Conservation (phyloP, 2,888 invertebrate species). For the Slavum lentiscoides region DNA sequence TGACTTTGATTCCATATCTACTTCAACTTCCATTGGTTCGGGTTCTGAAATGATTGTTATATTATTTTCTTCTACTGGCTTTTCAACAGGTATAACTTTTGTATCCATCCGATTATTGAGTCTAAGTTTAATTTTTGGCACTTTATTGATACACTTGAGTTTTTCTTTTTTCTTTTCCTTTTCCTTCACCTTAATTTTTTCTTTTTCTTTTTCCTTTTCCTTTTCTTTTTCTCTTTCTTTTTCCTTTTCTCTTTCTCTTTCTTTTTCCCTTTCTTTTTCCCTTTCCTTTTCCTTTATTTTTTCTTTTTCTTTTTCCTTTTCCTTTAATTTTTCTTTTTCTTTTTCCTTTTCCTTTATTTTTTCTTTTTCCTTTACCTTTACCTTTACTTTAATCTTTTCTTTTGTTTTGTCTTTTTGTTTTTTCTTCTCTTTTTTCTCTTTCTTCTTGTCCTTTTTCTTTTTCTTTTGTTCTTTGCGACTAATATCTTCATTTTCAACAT, state of each 20-base stretch:
- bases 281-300: conserved; percentile 18
- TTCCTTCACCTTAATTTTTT: neutral
- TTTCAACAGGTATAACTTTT: conserved; percentile 26
- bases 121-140: conserved; percentile 48
- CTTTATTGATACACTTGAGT: conserved; percentile 33
- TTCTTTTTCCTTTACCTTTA: conserved; percentile 4
- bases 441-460: conserved; percentile 40
- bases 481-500: conserved; percentile 30
- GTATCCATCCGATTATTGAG: conserved; percentile 6
- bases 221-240: conserved; percentile 4
- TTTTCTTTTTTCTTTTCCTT: conserved; percentile 43
- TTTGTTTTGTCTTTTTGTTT: conserved; percentile 6
- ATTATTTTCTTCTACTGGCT: conserved; percentile 21
- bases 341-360: conserved; percentile 39
- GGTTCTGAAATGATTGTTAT: conserved; percentile 17
- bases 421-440: conserved; percentile 27
- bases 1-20: conserved; percentile 34
- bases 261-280: conserved; percentile 24
- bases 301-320: conserved; percentile 33
- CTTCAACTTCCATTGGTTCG: conserved; percentile 39
- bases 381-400: neutral
- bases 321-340: conserved; percentile 27
- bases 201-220: conserved; percentile 12
- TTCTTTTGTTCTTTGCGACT: conserved; percentile 35
- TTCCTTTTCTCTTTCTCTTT: conserved; percentile 18